Evolutionary conservation across 92 coral and sea anemone species (phyloP), one percentile per base, ranked within the genome.

Genomic region (Actinernus sp.): DNA sequence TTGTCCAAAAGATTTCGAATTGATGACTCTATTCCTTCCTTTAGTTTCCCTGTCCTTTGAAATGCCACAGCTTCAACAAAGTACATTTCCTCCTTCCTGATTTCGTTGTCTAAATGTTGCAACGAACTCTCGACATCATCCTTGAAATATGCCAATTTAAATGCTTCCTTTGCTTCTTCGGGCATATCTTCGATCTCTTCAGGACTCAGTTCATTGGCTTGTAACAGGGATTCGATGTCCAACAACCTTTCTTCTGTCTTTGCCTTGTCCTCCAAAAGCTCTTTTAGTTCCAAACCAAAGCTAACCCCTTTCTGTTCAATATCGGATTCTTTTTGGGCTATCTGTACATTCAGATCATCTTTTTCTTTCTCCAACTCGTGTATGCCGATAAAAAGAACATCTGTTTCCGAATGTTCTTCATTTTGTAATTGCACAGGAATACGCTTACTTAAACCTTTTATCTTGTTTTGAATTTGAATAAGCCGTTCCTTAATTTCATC

Each of bases 51-150:
- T 14, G 57, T 74, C 14, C 79, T 80, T 55, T 79, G 68, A 62
- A 67, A 82, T 32, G 68, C 45, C 2, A 55, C 55, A 10, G 89
- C 82, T 24, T 75, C 79, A 19, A 71, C 31, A 57, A 86, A 85
- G 40, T 75, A 68, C 2, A 39, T 34, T 41, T 84, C 86, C 45
- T 90, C 92, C 12, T 70, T 17, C 6, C 43, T 64, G 2, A 89
- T 74, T 22, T 68, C 68, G 6, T 60, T 39, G 7, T 86, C 80
- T 26, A 85, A 28, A 8, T 29, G 7, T 16, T 25, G 21, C 17
- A 53, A 22, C 13, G 7, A 47, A 32, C 46, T 45, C 29, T 68
- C 43, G 2, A 89, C 25, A 37, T 73, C 71, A 7, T 63, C 53
- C 33, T 45, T 74, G 41, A 29, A 31, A 18, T 51, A 58, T 6